These are phyloP conservation scores for Cacatua alba DNA, from an alignment of 2,113 vertebrate genomes.

Conservation along the genomic window DNA sequence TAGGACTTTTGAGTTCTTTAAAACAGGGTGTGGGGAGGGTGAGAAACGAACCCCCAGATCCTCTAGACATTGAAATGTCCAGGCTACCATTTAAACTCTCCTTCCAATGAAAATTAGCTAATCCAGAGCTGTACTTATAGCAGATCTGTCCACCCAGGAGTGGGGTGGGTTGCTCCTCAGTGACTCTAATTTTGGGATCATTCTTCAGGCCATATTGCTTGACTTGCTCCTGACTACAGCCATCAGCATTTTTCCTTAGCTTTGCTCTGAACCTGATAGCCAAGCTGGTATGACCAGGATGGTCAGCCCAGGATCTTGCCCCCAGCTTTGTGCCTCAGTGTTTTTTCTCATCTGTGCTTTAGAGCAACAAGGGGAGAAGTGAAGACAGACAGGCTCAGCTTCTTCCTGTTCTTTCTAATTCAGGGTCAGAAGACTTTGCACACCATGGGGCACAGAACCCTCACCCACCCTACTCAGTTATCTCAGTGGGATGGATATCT, in stretches of 20 bases:
- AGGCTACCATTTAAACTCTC: neutral
- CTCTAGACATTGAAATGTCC: neutral
- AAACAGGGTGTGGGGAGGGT: neutral
- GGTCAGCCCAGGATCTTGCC: neutral
- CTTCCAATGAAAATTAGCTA: neutral
- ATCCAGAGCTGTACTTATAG: neutral
- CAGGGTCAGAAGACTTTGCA: neutral
- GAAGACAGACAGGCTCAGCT: neutral
- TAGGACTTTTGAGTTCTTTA: neutral
- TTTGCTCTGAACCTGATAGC: neutral
- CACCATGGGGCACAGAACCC: neutral
- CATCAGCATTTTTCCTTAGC: neutral
- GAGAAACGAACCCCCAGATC: accelerated
- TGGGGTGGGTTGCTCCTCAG: neutral
- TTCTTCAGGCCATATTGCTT: neutral
- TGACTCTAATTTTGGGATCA: neutral
- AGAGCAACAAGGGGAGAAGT: neutral
- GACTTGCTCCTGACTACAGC: neutral
- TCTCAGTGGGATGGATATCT: neutral
- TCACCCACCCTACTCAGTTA: neutral
- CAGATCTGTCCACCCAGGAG: neutral
- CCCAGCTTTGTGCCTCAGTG: neutral
- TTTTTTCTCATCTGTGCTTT: neutral
- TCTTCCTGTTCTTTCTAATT: neutral
- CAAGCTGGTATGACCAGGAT: neutral